Percentiles rank a stretch among this genome's conserved stretches.
These are phyloP conservation scores for Bombus turneri DNA, from an alignment of 1,140 invertebrate species.

Conservation along the genomic window DNA sequence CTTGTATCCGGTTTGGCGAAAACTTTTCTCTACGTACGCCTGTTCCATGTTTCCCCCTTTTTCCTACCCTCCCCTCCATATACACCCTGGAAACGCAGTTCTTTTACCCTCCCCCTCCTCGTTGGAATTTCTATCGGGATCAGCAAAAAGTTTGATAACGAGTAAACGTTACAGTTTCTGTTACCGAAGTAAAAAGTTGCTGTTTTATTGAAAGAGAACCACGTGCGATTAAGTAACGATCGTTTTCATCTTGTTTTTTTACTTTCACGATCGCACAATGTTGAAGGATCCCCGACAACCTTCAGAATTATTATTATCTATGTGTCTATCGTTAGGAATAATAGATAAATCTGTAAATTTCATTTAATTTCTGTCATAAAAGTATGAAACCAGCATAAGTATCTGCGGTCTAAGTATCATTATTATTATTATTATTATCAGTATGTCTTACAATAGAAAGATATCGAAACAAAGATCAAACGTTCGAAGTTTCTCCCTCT, in stretches of 20 bases:
- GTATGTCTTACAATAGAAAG: neutral
- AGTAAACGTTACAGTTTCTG: slow-evolving; percentile 5
- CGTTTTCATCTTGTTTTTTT: neutral
- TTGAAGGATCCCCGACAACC: too few relatives aligned
- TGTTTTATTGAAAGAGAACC: neutral
- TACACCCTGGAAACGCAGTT: neutral
- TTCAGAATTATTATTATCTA: too few relatives aligned
- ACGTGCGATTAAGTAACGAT: neutral
- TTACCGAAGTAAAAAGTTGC: neutral
- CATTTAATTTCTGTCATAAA: neutral
- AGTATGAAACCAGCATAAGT: neutral
- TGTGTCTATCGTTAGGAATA: too few relatives aligned
- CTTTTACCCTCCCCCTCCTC: neutral
- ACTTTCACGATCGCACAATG: neutral
- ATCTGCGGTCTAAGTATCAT: neutral
- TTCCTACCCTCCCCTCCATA: slow-evolving; percentile 20
- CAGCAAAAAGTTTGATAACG: slow-evolving; percentile 29
- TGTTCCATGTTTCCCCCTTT: slow-evolving; percentile 38
- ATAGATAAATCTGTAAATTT: neutral
- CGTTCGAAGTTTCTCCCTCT: neutral
- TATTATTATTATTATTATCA: neutral
- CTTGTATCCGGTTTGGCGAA: slow-evolving; percentile 73
- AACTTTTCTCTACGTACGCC: slow-evolving; percentile 71
- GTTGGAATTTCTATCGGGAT: slow-evolving; percentile 41
- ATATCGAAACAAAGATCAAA: slow-evolving; percentile 19